These are phyloP conservation scores for Macrosiphum euphorbiae DNA, from an alignment of 2,888 invertebrate genomes.

Conservation along the genomic window DNA sequence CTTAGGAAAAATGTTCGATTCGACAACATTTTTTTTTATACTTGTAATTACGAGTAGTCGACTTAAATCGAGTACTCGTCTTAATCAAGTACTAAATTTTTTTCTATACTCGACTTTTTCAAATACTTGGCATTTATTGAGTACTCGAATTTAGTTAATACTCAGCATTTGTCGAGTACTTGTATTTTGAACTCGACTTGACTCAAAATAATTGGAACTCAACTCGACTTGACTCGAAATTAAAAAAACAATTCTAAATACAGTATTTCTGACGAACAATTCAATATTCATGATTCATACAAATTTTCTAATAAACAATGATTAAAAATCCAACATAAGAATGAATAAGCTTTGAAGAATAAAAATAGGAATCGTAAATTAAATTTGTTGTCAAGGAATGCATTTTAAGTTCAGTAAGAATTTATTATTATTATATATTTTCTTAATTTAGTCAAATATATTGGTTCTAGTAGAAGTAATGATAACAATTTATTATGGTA, in stretches of 20 bases:
- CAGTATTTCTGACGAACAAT: neutral
- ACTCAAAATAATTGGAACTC: too few relatives aligned
- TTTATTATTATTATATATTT: neutral
- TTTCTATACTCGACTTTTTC: too few relatives aligned
- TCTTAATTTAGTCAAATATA: neutral
- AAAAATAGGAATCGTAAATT: neutral
- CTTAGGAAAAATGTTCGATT: too few relatives aligned
- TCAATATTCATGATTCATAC: neutral
- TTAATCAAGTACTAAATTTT: too few relatives aligned
- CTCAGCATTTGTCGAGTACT: too few relatives aligned
- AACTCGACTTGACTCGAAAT: too few relatives aligned
- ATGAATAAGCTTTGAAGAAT: neutral
- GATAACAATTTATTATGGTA: neutral
- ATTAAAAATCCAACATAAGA: conserved; percentile 3
- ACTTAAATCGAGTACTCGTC: too few relatives aligned
- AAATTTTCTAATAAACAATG: neutral
- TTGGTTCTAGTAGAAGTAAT: neutral
- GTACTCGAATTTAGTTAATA: too few relatives aligned
- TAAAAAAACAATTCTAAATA: neutral
- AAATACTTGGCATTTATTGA: too few relatives aligned
- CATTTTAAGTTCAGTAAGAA: neutral
- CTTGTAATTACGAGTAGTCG: too few relatives aligned
- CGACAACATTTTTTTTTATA: too few relatives aligned
- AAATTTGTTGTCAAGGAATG: neutral
- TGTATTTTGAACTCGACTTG: too few relatives aligned